Conservation (phyloP, 2,888 invertebrate genomes). For the Drosophila crucigera region DNA sequence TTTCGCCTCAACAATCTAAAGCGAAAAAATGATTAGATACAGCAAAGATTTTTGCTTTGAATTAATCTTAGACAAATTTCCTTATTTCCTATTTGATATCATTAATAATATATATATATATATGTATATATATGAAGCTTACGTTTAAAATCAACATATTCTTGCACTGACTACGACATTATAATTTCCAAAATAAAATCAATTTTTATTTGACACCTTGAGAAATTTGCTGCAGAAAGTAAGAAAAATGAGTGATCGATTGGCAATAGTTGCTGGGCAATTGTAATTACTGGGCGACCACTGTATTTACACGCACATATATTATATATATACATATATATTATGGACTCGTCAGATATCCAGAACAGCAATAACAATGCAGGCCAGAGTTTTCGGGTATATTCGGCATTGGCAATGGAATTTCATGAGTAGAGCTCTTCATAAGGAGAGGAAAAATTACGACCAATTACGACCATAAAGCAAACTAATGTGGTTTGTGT, state of each 20-base stretch:
- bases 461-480: slow-evolving; percentile 10
- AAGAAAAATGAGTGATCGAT: background rate
- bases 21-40: background rate
- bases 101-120: too few relatives aligned
- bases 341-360: background rate
- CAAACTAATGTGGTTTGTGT: background rate
- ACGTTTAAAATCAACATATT: background rate
- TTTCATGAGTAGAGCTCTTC: background rate
- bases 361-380: background rate
- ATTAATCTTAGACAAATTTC: background rate
- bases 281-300: background rate
- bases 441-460: slow-evolving; percentile 7
- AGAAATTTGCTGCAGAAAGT: background rate
- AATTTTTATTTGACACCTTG: background rate
- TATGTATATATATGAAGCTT: too few relatives aligned
- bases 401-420: slow-evolving; percentile 1
- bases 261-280: background rate
- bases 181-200: background rate
- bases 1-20: background rate
- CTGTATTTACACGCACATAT: background rate
- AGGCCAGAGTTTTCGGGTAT: background rate
- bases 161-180: background rate
- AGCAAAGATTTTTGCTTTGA: background rate
- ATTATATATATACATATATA: background rate
- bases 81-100: background rate